phyloP scores from a whole-genome alignment of 2,888 invertebrate species.

The Acanthoscelides obtectus region DNA sequence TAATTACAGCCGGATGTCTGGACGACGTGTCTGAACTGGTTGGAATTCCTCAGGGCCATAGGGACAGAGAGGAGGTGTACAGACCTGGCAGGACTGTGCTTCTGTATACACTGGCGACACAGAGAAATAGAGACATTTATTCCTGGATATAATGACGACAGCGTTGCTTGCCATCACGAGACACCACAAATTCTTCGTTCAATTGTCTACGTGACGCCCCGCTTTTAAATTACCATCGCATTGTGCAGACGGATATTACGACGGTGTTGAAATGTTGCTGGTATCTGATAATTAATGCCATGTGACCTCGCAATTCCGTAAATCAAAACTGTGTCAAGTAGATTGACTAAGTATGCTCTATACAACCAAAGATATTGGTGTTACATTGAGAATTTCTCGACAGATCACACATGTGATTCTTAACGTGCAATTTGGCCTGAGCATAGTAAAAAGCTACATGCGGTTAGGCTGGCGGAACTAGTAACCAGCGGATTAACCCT shows the following conservation, averaged over 20 bases:
- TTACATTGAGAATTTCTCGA: too few species aligned
- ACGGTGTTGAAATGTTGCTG: not conserved
- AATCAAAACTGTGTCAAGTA: not conserved
- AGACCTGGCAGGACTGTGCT: too few species aligned
- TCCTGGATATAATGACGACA: conserved; percentile 40
- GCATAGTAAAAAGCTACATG: too few species aligned
- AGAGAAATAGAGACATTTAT: conserved; percentile 44
- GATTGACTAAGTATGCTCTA: not conserved
- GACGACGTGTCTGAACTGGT: conserved; percentile 42
- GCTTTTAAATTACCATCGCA: not conserved
- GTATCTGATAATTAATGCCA: not conserved
- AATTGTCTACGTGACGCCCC: conserved; percentile 34
- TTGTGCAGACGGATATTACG: not conserved
- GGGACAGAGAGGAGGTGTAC: conserved; percentile 37
- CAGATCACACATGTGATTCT: too few species aligned
- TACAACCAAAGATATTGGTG: too few species aligned
- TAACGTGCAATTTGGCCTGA: too few species aligned
- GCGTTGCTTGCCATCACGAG: conserved; percentile 28
- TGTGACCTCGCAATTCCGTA: not conserved
- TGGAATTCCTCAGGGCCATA: conserved; percentile 38
- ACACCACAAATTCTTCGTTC: conserved; percentile 35
- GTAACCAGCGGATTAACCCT: too few species aligned
- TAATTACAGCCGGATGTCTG: conserved; percentile 44
- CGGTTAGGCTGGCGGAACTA: too few species aligned
- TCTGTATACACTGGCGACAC: conserved; percentile 34